Conservation (phyloP, 1,140 invertebrate species). For the Brevipalpus yothersi region DNA sequence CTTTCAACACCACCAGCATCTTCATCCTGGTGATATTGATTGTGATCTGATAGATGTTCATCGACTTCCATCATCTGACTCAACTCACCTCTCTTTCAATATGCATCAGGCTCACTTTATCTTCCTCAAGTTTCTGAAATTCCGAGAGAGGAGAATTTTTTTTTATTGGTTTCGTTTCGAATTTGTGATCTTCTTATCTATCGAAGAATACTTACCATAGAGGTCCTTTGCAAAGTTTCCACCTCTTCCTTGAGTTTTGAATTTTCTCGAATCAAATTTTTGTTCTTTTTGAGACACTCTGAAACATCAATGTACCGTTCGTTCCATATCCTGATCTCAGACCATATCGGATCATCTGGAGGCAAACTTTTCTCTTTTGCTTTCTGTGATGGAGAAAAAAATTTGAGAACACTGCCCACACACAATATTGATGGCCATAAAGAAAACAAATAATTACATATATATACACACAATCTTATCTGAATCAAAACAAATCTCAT, state of each 20-base stretch:
- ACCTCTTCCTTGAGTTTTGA: slow-evolving; percentile 33
- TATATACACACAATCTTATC: too few relatives aligned
- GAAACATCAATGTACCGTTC: slow-evolving; percentile 43
- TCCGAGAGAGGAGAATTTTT: slow-evolving; percentile 9
- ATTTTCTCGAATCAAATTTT: slow-evolving; percentile 30
- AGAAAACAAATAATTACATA: too few relatives aligned
- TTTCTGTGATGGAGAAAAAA: slow-evolving; percentile 15
- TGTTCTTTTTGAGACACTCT: slow-evolving; percentile 27
- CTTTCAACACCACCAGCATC: background rate
- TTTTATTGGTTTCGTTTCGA: too few relatives aligned
- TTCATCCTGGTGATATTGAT: background rate
- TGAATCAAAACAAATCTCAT: too few relatives aligned
- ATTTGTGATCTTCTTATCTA: slow-evolving; percentile 1
- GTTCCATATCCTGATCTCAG: slow-evolving; percentile 41
- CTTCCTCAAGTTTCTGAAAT: slow-evolving; percentile 41
- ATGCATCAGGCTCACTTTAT: slow-evolving; percentile 42
- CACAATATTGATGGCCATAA: too few relatives aligned
- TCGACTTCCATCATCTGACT: background rate
- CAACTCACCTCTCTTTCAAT: slow-evolving; percentile 34
- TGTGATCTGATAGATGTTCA: background rate
- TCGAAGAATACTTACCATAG: slow-evolving; percentile 12
- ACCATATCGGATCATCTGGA: slow-evolving; percentile 21
- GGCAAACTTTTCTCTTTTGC: slow-evolving; percentile 23
- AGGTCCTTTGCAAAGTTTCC: slow-evolving; percentile 12
- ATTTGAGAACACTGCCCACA: background rate